Evolutionary conservation across 1,140 invertebrate genomes (phyloP), one percentile per base, ranked within the genome.

Genomic region (Drosophila kohkoa): DNA sequence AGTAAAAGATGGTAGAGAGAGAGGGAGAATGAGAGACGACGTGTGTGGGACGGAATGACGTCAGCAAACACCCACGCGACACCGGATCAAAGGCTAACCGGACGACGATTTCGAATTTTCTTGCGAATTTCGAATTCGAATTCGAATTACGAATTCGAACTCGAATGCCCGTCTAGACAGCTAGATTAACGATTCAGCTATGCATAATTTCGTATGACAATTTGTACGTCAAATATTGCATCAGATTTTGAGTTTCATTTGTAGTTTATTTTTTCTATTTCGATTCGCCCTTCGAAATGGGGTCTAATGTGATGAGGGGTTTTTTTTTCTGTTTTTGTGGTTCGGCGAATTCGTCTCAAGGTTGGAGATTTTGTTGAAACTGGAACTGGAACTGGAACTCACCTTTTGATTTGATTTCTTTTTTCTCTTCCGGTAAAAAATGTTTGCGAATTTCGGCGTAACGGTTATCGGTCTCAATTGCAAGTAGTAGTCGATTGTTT

Each of bases 381-480:
- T 25, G 8, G 11, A 8, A 32, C 30, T 32, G 28, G 10, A 6
- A 15, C 11, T 30, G 11, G 10, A 57, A 83, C 85, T 88, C 75
- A 89, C 85, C 86, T 85, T 67, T 89, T 89, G 78, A 81, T 85
- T 89, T 89, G 72, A 81, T 89, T 89, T 89, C 85, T 89, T 89
- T 89, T 89, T 89, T 85, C 75, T 90, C 85, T 89, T 89, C 86
- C 85, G 85, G 85, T 88, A 89, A 88, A 89, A 86, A 89, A 89
- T 89, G 81, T 85, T 89, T 89, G 86, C 81, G 58, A 85, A 79
- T 90, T 85, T 89, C 78, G 79, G 68, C 71, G 78, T 79, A 79
- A 87, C 76, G 75, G 43, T 30, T 58, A 35, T 43, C 58, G 66
- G 60, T 76, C 51, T 41, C 63, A 20, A 25, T 32, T 32, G 51